Percentiles rank a stretch among this genome's conserved stretches.
Evolutionary conservation across 2,113 vertebrate genomes (phyloP).

Genomic region (Paramormyrops kingsleyae): DNA sequence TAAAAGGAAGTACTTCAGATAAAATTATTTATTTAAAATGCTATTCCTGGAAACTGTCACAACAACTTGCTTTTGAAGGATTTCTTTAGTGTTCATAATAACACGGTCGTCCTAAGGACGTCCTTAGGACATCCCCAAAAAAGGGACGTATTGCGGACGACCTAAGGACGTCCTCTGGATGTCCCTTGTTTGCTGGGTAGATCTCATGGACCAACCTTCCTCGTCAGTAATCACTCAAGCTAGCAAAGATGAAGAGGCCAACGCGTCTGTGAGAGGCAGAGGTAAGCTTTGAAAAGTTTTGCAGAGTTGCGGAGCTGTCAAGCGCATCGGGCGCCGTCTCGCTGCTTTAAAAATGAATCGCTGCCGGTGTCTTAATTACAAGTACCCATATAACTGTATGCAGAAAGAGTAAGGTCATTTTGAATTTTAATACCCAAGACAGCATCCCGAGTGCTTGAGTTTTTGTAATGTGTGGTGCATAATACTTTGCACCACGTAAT

Average conservation of each 20-base stretch:
- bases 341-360: not conserved
- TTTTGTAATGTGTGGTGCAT: not conserved
- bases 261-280: constrained; percentile 49
- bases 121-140: no score
- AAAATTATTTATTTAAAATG: no score
- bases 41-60: no score
- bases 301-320: constrained; percentile 1
- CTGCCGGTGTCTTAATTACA: not conserved
- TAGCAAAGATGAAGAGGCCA: constrained; percentile 67
- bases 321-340: not conserved
- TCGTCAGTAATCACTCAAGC: constrained; percentile 67
- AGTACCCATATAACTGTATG: not conserved
- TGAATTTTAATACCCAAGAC: not conserved
- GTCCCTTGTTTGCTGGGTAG: no score
- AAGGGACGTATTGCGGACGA: no score
- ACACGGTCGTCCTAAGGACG: no score
- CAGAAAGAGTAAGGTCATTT: not conserved
- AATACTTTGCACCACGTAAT: not conserved
- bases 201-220: constrained; percentile 65
- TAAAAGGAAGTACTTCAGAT: no score
- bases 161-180: no score
- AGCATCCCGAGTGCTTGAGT: not conserved
- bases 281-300: constrained; percentile 52
- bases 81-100: no score
- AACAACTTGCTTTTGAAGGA: no score